A percentile compares a stretch with the other conserved stretches of the same genome.
Evolutionary conservation across 2,797 vertebrate genomes (phyloP).

Genomic region (Spheniscus humboldti): DNA sequence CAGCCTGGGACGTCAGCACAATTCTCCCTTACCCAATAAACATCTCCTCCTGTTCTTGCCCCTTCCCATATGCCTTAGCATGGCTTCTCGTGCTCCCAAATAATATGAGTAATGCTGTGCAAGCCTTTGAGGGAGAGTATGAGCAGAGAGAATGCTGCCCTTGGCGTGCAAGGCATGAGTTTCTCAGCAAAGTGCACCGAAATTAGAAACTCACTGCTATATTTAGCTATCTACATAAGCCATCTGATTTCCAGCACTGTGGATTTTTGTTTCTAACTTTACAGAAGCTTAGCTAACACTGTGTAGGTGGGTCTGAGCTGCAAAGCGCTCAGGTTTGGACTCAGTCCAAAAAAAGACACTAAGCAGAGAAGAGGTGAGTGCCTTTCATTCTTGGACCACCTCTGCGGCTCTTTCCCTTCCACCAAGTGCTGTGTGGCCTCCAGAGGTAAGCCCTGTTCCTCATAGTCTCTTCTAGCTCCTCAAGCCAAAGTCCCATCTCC

Average conservation of each 20-base stretch:
- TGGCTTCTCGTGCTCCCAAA: not conserved
- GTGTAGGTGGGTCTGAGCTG: not conserved
- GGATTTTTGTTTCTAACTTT: not conserved
- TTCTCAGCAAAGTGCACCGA: not conserved
- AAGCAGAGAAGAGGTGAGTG: not conserved
- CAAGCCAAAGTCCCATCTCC: not conserved
- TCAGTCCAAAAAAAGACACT: not conserved
- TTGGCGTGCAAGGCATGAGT: accelerated
- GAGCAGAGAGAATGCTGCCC: not conserved
- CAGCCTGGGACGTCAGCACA: not conserved
- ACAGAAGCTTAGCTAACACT: not conserved
- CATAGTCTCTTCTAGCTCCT: not conserved
- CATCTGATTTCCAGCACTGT: not conserved
- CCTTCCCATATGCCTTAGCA: not conserved
- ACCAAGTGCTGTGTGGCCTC: not conserved
- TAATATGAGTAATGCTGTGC: not conserved
- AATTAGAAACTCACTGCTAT: not conserved
- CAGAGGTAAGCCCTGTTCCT: not conserved
- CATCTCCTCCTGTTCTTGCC: not conserved
- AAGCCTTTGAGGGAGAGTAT: not conserved
- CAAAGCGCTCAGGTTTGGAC: not conserved
- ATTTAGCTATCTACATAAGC: not conserved
- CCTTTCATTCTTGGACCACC: accelerated
- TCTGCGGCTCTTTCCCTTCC: not conserved
- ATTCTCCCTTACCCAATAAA: not conserved